These are phyloP conservation scores for Leptonema lineaticorne DNA, from an alignment of 1,140 invertebrate genomes.

Conservation along the genomic window DNA sequence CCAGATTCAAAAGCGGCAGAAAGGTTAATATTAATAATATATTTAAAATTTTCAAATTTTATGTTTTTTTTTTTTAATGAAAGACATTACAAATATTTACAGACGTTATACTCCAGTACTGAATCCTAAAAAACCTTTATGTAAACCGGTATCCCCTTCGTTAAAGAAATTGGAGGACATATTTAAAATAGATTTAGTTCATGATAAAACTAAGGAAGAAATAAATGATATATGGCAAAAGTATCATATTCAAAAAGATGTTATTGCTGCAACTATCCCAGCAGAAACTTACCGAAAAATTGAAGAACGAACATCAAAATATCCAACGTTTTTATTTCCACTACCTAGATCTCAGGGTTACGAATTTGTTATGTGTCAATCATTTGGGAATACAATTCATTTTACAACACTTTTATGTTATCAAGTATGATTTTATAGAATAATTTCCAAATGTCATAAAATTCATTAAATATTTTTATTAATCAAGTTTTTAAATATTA, in stretches of 20 bases:
- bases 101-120: constrained; percentile 58
- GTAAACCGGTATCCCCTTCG: constrained; percentile 45
- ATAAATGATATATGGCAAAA: constrained; percentile 77
- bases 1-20: constrained; percentile 20
- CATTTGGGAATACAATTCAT: constrained; percentile 72
- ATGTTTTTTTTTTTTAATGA: constrained; percentile 10
- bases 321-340: constrained; percentile 78
- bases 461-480: constrained; percentile 3
- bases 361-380: constrained; percentile 85
- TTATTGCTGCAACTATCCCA: constrained; percentile 70
- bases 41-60: constrained; percentile 5
- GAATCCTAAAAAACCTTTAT: constrained; percentile 55
- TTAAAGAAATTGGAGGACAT: constrained; percentile 67
- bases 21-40: constrained; percentile 2
- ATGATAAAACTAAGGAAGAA: constrained; percentile 72
- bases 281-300: constrained; percentile 61
- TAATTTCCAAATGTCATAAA: neutral
- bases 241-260: constrained; percentile 77
- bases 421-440: constrained; percentile 58
- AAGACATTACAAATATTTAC: constrained; percentile 37
- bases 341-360: constrained; percentile 81
- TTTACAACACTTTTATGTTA: constrained; percentile 86
- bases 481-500: constrained; percentile 10
- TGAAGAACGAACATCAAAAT: constrained; percentile 58
- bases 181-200: constrained; percentile 78